A percentile compares a stretch with the other conserved stretches of the same genome.
phyloP scores from a whole-genome alignment of 1,140 invertebrate genomes.

The Babylonia areolata region DNA sequence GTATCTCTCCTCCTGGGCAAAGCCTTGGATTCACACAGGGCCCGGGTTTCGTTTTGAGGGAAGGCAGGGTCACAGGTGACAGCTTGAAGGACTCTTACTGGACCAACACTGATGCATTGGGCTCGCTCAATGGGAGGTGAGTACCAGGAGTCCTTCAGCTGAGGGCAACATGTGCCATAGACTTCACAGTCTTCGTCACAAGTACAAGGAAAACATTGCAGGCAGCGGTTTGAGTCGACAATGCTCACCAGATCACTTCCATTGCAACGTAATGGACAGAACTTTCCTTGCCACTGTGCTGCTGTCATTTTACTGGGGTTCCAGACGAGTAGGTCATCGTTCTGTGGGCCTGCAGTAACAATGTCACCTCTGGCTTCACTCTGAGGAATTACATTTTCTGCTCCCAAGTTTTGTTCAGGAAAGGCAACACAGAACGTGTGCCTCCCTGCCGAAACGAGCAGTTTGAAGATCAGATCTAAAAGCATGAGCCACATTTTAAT shows the following conservation, averaged over 20 bases:
- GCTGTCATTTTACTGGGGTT: background rate
- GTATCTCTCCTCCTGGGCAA: background rate
- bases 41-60: background rate
- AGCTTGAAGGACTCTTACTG: background rate
- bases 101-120: background rate
- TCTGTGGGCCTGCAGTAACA: no score
- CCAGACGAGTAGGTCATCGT: background rate
- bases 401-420: no score
- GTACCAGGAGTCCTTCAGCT: background rate
- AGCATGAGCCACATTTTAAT: no score
- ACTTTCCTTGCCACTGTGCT: background rate
- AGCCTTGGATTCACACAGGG: no score
- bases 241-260: background rate
- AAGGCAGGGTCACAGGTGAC: background rate
- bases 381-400: no score
- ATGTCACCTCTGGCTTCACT: no score
- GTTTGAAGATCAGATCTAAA: no score
- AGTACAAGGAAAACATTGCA: constrained; percentile 1
- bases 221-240: background rate
- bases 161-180: background rate
- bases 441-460: no score
- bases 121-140: background rate
- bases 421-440: no score
- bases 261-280: background rate
- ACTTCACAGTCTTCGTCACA: background rate